Evolutionary conservation across 2,797 vertebrate genomes (phyloP).

Genomic region (Miichthys miiuy): DNA sequence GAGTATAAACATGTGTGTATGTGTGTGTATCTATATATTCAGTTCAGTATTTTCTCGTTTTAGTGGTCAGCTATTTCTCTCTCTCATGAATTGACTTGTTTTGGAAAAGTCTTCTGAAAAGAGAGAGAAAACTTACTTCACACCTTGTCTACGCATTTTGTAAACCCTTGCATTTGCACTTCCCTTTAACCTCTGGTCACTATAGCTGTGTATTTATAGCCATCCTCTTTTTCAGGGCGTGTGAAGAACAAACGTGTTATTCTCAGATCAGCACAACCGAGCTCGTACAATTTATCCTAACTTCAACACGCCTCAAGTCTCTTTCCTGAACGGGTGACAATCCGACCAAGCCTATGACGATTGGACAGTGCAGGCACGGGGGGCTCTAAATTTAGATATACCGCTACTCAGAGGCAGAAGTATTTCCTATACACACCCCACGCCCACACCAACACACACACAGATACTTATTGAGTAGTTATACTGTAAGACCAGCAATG

Average conservation of each 20-base stretch:
- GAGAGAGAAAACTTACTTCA: background rate
- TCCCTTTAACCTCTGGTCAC: slow-evolving; percentile 19
- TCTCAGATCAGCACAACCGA: slow-evolving; percentile 39
- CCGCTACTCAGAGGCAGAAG: slow-evolving; percentile 58
- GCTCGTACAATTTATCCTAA: slow-evolving; percentile 34
- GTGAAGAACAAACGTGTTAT: slow-evolving; percentile 53
- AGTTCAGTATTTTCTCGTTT: background rate
- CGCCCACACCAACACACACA: slow-evolving; percentile 19
- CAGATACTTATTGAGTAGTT: slow-evolving; percentile 37
- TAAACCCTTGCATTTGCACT: slow-evolving; percentile 12
- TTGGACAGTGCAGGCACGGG: slow-evolving; percentile 49
- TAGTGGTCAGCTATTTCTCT: background rate
- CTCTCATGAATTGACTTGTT: background rate
- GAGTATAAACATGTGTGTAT: background rate
- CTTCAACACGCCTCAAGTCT: slow-evolving; percentile 63
- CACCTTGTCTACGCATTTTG: background rate
- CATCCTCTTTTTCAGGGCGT: slow-evolving; percentile 36
- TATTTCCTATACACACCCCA: slow-evolving; percentile 78
- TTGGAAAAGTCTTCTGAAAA: background rate
- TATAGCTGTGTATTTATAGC: slow-evolving; percentile 61
- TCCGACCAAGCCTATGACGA: slow-evolving; percentile 62
- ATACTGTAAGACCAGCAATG: slow-evolving; percentile 47
- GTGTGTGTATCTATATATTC: background rate
- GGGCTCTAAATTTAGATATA: slow-evolving; percentile 81
- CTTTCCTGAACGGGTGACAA: slow-evolving; percentile 73